phyloP scores from a whole-genome alignment of 1,140 invertebrate genomes.

The Drosophila rufa region DNA sequence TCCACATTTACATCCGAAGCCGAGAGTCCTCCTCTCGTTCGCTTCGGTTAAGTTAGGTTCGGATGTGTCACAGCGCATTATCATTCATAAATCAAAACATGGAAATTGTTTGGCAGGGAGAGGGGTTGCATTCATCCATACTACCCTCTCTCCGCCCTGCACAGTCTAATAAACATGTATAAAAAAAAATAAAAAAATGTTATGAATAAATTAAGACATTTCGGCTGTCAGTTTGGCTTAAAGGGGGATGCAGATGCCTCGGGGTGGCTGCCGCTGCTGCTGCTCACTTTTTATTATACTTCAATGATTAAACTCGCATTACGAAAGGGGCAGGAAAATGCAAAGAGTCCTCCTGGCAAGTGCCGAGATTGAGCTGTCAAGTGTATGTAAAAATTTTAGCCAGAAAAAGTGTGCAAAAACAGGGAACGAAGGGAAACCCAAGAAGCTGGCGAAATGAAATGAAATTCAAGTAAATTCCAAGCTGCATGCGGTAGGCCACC shows the following conservation, averaged over 20 bases:
- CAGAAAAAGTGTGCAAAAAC: conserved; percentile 40
- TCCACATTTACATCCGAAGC: conserved; percentile 14
- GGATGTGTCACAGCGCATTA: conserved; percentile 83
- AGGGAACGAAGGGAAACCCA: conserved; percentile 27
- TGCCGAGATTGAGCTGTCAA: conserved; percentile 60
- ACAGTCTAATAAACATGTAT: conserved; percentile 74
- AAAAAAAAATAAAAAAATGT: conserved; percentile 61
- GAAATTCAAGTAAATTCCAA: conserved; percentile 26
- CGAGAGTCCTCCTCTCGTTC: background rate
- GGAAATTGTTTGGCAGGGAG: conserved; percentile 62
- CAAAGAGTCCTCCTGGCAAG: conserved; percentile 33
- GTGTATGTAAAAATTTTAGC: conserved; percentile 45
- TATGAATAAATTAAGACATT: conserved; percentile 83
- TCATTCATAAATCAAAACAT: conserved; percentile 85
- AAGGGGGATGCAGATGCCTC: conserved; percentile 8
- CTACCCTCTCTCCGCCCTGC: background rate
- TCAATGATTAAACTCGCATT: conserved; percentile 74
- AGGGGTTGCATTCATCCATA: conserved; percentile 28
- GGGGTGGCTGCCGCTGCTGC: conserved; percentile 50
- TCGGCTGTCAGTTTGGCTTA: conserved; percentile 45
- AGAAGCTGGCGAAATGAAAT: conserved; percentile 23
- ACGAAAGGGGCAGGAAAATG: conserved; percentile 9
- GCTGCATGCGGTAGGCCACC: conserved; percentile 63
- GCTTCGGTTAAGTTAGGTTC: conserved; percentile 31
- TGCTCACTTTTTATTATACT: conserved; percentile 67